phyloP scores from a whole-genome alignment of 1,140 invertebrate genomes.

The Drosophila sp. region DNA sequence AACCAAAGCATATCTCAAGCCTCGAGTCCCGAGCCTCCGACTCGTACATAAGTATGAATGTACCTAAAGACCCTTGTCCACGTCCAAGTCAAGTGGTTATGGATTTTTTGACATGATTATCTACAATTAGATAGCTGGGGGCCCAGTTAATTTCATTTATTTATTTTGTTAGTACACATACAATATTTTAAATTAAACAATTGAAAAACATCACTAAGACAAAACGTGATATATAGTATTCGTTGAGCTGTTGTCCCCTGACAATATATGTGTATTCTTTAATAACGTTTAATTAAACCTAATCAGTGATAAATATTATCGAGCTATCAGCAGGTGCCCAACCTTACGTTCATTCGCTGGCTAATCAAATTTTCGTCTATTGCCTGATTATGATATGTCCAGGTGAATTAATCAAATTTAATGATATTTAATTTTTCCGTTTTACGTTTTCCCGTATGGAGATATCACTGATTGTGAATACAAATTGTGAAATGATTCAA shows the following conservation, averaged over 20 bases:
- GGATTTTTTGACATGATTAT: conserved; percentile 68
- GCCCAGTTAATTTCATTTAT: conserved; percentile 72
- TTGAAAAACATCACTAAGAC: conserved; percentile 69
- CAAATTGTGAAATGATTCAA: conserved; percentile 33
- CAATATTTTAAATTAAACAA: conserved; percentile 49
- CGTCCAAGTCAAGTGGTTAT: conserved; percentile 48
- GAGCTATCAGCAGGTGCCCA: conserved; percentile 67
- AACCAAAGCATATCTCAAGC: not conserved
- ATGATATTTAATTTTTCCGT: conserved; percentile 73
- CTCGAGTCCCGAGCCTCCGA: not conserved
- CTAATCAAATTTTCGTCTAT: conserved; percentile 60
- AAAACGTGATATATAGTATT: conserved; percentile 70
- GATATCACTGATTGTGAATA: conserved; percentile 18
- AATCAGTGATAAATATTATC: conserved; percentile 70
- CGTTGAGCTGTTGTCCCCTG: conserved; percentile 22
- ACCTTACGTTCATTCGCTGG: conserved; percentile 25
- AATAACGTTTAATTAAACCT: conserved; percentile 80
- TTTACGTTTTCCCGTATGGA: conserved; percentile 30
- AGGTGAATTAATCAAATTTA: conserved; percentile 76
- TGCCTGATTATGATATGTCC: conserved; percentile 56
- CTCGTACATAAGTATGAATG: too few relatives aligned
- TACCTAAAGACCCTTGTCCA: conserved; percentile 34
- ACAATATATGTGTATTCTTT: conserved; percentile 69
- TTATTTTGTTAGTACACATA: conserved; percentile 49
- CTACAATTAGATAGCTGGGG: conserved; percentile 41